Evolutionary conservation across 2,797 vertebrate species (phyloP).

Genomic region (Microtus obscurus): DNA sequence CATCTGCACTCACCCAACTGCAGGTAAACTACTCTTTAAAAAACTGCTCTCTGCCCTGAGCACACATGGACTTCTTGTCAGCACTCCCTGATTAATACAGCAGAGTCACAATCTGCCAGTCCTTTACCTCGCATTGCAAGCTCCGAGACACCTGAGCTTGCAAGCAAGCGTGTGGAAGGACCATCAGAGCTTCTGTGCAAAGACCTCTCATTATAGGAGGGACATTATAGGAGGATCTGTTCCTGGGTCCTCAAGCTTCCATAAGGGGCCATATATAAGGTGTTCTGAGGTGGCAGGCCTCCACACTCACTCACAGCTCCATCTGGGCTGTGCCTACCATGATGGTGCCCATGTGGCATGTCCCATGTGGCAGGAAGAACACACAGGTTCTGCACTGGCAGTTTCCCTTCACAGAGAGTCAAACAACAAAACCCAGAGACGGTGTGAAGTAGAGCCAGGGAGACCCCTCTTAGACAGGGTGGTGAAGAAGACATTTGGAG

Average conservation of each 20-base stretch:
- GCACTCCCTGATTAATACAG: not conserved
- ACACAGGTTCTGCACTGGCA: not conserved
- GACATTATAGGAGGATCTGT: no score
- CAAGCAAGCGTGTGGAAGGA: not conserved
- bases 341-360: no score
- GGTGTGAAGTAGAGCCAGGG: not conserved
- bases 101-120: not conserved
- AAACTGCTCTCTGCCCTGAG: not conserved
- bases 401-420: not conserved
- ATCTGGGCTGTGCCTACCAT: not conserved
- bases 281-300: not conserved
- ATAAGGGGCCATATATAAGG: no score
- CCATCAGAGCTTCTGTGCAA: not conserved
- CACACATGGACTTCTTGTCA: not conserved
- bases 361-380: not conserved
- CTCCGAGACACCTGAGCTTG: not conserved
- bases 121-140: not conserved
- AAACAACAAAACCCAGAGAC: not conserved
- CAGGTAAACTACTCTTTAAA: not conserved
- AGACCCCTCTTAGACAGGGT: not conserved
- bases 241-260: not conserved
- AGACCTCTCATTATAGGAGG: not conserved
- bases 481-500: not conserved
- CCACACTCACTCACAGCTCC: no score
- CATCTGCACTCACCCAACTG: no score